phyloP scores from a whole-genome alignment of 2,888 invertebrate species.

The Coenonympha glycerion region DNA sequence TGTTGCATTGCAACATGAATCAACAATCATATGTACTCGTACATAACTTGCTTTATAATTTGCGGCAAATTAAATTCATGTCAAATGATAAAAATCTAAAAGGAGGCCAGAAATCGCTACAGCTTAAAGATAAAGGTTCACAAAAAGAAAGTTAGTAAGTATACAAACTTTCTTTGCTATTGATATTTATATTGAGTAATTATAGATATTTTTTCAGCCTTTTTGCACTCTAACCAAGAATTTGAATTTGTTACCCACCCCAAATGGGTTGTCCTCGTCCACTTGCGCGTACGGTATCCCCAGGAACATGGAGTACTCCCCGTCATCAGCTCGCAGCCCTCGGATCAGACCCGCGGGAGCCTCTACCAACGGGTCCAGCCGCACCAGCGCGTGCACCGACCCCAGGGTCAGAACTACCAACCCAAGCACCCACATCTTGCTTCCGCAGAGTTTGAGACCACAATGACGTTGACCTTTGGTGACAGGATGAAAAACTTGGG shows the following conservation, averaged over 20 bases:
- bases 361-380: conserved; percentile 37
- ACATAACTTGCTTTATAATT: too few species aligned
- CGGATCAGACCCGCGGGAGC: conserved; percentile 38
- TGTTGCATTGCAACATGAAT: too few species aligned
- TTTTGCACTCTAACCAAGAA: too few species aligned
- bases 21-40: too few species aligned
- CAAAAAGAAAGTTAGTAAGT: too few species aligned
- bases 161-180: too few species aligned
- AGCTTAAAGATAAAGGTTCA: too few species aligned
- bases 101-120: too few species aligned
- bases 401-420: background rate
- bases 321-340: conserved; percentile 39
- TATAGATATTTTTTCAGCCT: too few species aligned
- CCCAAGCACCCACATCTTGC: conserved; percentile 7
- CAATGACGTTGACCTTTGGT: background rate
- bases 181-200: too few species aligned
- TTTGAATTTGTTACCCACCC: conserved; percentile 54
- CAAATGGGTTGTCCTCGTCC: conserved; percentile 48
- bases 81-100: too few species aligned
- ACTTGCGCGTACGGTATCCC: conserved; percentile 56
- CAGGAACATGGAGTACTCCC: conserved; percentile 45
- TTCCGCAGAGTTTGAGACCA: background rate
- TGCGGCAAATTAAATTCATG: too few species aligned
- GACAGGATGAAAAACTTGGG: background rate
- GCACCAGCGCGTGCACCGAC: conserved; percentile 6